Percentiles rank a stretch among this genome's conserved stretches.
phyloP scores from a whole-genome alignment of 2,113 vertebrate species.

The Empidonax traillii region DNA sequence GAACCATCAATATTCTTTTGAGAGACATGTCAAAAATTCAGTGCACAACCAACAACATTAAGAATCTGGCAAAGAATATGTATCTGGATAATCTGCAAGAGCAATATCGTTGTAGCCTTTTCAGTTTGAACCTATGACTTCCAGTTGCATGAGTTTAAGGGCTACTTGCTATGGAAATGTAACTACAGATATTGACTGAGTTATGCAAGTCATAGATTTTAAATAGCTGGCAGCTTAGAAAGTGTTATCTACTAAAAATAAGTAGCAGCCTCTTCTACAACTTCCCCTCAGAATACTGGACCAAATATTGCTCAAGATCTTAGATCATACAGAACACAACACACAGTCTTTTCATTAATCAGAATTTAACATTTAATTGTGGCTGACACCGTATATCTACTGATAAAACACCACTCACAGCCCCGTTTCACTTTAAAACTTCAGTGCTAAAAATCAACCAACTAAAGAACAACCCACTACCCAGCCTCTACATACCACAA shows the following conservation, averaged over 20 bases:
- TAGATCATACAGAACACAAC: not conserved
- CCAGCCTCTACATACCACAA: not conserved
- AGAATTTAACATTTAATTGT: not conserved
- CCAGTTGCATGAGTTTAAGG: not conserved
- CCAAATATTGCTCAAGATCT: not conserved
- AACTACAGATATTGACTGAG: not conserved
- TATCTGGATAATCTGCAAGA: not conserved
- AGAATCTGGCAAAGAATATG: not conserved
- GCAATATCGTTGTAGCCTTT: not conserved
- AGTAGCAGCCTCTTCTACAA: not conserved
- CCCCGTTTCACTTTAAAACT: accelerated
- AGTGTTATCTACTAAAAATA: not conserved
- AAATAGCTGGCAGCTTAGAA: not conserved
- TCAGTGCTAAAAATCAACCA: not conserved
- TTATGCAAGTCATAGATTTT: not conserved
- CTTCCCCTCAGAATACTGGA: not conserved
- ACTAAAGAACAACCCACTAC: not conserved
- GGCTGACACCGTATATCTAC: not conserved
- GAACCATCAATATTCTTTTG: not conserved
- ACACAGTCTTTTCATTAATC: not conserved
- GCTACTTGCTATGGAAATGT: not conserved
- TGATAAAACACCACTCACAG: not conserved
- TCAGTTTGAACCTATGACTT: not conserved
- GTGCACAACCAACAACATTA: not conserved
- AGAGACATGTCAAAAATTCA: not conserved